Evolutionary conservation across 2,888 invertebrate species (phyloP), one percentile per base, ranked within the genome.

Genomic region (Adelphocoris suturalis): DNA sequence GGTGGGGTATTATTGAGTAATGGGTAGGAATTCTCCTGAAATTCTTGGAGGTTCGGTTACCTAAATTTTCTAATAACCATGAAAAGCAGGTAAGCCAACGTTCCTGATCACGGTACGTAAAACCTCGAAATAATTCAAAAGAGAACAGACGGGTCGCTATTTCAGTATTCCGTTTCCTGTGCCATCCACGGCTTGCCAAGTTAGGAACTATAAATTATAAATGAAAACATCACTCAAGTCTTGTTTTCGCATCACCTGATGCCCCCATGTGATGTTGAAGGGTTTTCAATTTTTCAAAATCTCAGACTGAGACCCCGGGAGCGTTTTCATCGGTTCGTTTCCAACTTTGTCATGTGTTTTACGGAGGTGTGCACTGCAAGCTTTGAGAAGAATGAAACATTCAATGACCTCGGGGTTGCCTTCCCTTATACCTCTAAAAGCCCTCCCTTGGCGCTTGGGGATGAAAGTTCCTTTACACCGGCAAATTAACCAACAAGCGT

Each of bases 281-380:
- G 68, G 68, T 19, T 57, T 68, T 68, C 68, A 68, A 68, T 68
- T 68, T 68, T 68, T 68, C 68, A 68, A 23, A 68, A 68, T 68
- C 68, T 19, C 68, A 23, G 68, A 68, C 68, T 23, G 68, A 23
- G 23, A 37, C 37, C 68, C 13, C 23, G 23, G 68, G 1, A 68
- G 68, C 68, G 68, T 68, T 68, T 68, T 68, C 68, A 68, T 68
- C 68, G 68, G 68, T 68, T 68, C 68, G 68, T 68, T 68, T 68
- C 68, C 19, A 68, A 68, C 68, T 68, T 68, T 68, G 68, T 68
- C 68, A 68, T 68, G 23, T 68, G 68, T 68, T 68, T 68, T 23
- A 68, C 68, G 23, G 68, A 68, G 68, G 68, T 68, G 68, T 23
- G 68, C 68, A 23, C 68, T 7, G 68, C 68, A 68, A 23, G 68